phyloP scores from a whole-genome alignment of 1,140 invertebrate species.

The Caerostris darwini region DNA sequence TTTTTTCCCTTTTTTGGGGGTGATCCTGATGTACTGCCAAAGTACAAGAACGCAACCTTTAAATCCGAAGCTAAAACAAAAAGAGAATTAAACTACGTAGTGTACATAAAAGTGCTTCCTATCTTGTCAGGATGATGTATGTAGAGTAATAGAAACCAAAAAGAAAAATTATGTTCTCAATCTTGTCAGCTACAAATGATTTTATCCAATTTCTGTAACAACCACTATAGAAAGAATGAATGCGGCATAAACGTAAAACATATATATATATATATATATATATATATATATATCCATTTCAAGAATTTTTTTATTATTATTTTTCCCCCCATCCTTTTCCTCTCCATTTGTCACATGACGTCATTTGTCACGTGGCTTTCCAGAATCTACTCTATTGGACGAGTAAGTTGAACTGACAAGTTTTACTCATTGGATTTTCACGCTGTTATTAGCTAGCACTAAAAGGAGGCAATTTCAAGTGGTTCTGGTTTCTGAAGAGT shows the following conservation, averaged over 20 bases:
- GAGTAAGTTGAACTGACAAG: conserved; percentile 68
- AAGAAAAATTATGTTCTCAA: conserved; percentile 77
- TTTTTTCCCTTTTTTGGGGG: neutral
- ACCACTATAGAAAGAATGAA: conserved; percentile 51
- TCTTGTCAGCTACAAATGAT: conserved; percentile 77
- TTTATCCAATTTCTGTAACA: conserved; percentile 76
- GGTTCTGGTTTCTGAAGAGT: conserved; percentile 42
- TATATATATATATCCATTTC: conserved; percentile 41
- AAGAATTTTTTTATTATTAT: conserved; percentile 36
- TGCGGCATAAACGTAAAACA: conserved; percentile 25
- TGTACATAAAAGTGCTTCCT: conserved; percentile 68
- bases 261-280: neutral
- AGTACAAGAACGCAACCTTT: conserved; percentile 54
- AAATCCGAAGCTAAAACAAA: conserved; percentile 72
- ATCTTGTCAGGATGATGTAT: conserved; percentile 74
- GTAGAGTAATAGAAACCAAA: conserved; percentile 69
- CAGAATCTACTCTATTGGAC: conserved; percentile 59
- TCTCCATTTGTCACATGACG: conserved; percentile 72
- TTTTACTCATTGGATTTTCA: conserved; percentile 74
- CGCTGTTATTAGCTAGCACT: conserved; percentile 48
- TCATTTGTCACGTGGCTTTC: conserved; percentile 67
- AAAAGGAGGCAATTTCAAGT: conserved; percentile 52
- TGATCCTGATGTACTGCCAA: conserved; percentile 3
- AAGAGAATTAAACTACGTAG: conserved; percentile 1
- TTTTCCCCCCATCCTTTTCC: conserved; percentile 38